A percentile compares a stretch with the other conserved stretches of the same genome.
Conservation (phyloP, 2,797 vertebrate species). For the Leptatherina wallacei region DNA sequence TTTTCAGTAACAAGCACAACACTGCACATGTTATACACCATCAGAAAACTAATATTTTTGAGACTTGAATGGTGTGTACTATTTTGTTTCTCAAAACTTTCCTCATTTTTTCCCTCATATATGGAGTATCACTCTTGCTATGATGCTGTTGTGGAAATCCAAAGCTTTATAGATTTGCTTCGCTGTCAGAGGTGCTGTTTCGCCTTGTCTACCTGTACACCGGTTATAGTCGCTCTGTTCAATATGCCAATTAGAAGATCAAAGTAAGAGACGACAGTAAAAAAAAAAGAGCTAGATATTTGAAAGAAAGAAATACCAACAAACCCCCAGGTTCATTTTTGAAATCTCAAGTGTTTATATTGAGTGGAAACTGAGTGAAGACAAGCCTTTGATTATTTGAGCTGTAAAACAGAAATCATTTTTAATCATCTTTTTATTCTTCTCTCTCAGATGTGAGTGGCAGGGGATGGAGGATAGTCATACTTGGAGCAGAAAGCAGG, state of each 20-base stretch:
- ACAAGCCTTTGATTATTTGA: slow-evolving; percentile 26
- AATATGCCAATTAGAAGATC: slow-evolving; percentile 12
- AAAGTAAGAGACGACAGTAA: background rate
- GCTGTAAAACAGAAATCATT: slow-evolving; percentile 31
- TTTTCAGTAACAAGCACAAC: too few species aligned
- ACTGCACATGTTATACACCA: too few species aligned
- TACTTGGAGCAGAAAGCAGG: slow-evolving; percentile 39
- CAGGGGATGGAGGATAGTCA: slow-evolving; percentile 50
- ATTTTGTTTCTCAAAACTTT: background rate
- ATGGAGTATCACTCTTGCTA: background rate
- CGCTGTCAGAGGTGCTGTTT: slow-evolving; percentile 14
- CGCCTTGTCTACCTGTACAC: slow-evolving; percentile 2
- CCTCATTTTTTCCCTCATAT: background rate
- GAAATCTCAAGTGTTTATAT: background rate
- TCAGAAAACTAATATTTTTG: too few species aligned
- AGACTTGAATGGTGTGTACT: too few species aligned
- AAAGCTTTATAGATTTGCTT: slow-evolving; percentile 22
- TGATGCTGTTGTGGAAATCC: slow-evolving; percentile 3
- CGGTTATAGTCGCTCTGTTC: slow-evolving; percentile 11
- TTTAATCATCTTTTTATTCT: slow-evolving; percentile 47
- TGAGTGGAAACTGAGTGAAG: background rate
- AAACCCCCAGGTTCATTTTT: background rate
- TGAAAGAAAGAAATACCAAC: background rate
- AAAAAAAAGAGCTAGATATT: background rate
- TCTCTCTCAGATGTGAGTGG: slow-evolving; percentile 37